Conservation (phyloP, 2,797 vertebrate genomes). For the Oophaga sylvatica region DNA sequence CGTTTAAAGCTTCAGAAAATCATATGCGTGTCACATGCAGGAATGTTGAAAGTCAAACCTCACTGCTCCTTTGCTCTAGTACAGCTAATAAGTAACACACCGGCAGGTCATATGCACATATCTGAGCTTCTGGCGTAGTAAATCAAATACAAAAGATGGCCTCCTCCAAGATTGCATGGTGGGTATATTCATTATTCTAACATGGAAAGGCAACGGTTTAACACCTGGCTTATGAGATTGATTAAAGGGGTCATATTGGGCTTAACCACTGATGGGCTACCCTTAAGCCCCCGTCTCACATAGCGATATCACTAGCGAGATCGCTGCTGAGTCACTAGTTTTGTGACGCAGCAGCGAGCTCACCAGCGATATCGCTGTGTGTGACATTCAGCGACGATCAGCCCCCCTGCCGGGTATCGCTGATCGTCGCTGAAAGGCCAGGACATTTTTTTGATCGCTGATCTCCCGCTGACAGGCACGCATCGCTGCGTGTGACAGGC, state of each 20-base stretch:
- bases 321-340: too few species aligned
- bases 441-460: too few species aligned
- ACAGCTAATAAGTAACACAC: conserved; percentile 11
- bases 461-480: too few species aligned
- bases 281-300: too few species aligned
- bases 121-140: background rate
- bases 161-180: background rate
- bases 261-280: background rate
- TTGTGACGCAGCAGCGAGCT: too few species aligned
- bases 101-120: background rate
- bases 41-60: background rate
- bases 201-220: background rate
- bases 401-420: too few species aligned
- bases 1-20: conserved; percentile 7
- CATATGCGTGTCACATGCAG: conserved; percentile 37
- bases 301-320: too few species aligned
- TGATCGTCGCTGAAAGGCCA: too few species aligned
- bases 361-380: too few species aligned
- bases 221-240: background rate
- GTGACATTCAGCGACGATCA: too few species aligned
- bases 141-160: background rate
- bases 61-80: background rate
- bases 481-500: too few species aligned
- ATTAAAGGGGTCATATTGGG: background rate
- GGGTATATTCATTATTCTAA: background rate